Conservation (phyloP, 2,113 vertebrate species). For the Psophia crepitans region DNA sequence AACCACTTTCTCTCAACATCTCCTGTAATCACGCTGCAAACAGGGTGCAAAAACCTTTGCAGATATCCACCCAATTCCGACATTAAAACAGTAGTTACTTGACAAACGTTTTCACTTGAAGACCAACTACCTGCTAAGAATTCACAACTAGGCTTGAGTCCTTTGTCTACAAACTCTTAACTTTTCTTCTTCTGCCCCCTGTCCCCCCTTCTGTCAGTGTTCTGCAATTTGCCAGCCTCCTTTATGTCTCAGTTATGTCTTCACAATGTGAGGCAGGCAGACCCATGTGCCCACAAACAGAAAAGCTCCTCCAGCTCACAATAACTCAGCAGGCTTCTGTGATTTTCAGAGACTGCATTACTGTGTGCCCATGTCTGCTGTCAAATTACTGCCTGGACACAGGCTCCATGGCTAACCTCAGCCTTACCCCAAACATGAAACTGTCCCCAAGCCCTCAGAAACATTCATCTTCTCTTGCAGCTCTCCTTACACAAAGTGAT, state of each 20-base stretch:
- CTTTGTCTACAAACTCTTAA: constrained; percentile 1
- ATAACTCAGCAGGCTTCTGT: constrained; percentile 60
- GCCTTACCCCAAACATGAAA: not conserved
- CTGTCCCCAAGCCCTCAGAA: not conserved
- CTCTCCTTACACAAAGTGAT: not conserved
- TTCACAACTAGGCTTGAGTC: constrained; percentile 23
- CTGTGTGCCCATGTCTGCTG: constrained; percentile 31
- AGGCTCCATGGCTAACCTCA: constrained; percentile 1
- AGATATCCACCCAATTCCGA: not conserved
- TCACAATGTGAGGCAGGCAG: constrained; percentile 39
- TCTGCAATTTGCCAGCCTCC: constrained; percentile 39
- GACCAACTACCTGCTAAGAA: constrained; percentile 15
- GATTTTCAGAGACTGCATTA: constrained; percentile 31
- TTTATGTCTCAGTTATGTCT: constrained; percentile 57
- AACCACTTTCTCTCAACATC: not conserved
- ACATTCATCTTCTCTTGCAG: not conserved
- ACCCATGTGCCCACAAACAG: constrained; percentile 43
- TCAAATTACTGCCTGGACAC: constrained; percentile 41
- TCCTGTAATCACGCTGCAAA: not conserved
- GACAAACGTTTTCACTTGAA: not conserved
- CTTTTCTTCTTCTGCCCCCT: not conserved
- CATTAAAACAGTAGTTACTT: not conserved
- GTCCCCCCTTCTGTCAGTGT: not conserved
- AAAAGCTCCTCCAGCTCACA: constrained; percentile 50
- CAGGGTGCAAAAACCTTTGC: not conserved